Conservation (phyloP, 2,113 vertebrate species). For the Equus quagga region DNA sequence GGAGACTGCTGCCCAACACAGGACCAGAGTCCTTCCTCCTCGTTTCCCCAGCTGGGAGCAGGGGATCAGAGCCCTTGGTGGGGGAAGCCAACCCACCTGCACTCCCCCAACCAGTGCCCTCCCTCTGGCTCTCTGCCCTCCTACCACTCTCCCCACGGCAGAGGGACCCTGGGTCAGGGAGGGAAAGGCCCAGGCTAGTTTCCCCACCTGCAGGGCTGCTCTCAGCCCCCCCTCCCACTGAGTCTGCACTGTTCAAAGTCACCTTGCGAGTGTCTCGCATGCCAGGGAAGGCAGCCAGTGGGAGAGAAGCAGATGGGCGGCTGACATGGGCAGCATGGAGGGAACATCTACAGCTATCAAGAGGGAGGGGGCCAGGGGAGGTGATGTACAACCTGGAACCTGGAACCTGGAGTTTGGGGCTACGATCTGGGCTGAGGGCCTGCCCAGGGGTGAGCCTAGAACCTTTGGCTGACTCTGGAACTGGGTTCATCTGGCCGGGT, state of each 20-base stretch:
- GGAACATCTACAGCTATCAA: no score
- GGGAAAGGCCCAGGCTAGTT: not conserved
- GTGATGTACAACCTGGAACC: not conserved
- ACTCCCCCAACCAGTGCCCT: not conserved
- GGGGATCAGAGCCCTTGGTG: not conserved
- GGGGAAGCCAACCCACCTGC: not conserved
- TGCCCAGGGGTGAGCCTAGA: not conserved
- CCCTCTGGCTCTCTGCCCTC: not conserved
- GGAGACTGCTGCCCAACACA: not conserved
- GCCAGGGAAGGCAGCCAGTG: not conserved
- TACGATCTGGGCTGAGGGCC: not conserved
- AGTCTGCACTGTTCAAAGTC: not conserved
- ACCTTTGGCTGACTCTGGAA: not conserved
- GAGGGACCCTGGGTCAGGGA: not conserved
- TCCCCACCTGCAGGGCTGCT: not conserved
- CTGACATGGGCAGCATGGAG: not conserved
- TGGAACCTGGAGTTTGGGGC: not conserved
- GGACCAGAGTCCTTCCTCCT: not conserved
- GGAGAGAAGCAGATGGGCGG: not conserved
- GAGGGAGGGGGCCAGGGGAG: rapidly evolving
- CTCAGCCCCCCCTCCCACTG: not conserved
- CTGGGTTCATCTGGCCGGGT: not conserved
- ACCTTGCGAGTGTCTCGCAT: not conserved
- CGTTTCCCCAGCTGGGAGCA: not conserved
- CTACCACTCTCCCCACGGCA: no score